Evolutionary conservation across 2,888 invertebrate genomes (phyloP), one percentile per base, ranked within the genome.

Genomic region (Conistra vaccinii): DNA sequence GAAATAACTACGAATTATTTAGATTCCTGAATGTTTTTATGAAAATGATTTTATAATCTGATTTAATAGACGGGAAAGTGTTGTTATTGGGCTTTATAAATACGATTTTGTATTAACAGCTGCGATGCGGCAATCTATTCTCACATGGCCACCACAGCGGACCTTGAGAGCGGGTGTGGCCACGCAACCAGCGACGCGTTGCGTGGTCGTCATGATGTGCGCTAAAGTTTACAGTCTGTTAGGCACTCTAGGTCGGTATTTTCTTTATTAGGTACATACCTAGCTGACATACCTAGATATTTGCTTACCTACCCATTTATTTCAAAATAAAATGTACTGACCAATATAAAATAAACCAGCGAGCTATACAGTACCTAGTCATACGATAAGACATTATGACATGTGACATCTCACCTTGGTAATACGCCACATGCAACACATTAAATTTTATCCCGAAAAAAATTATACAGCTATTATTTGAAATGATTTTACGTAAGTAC

Each of bases 151-250:
- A 75, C 80, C 75, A 81, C 86, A 69, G 73, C 65, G 84, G 89
- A 89, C 92, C 93, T 93, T 93, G 92, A 88, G 78, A 84, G 55
- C 73, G 69, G 61, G 78, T 73, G 75, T 71, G 87, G 90, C 90
- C 87, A 84, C 63, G 48, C 80, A 86, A 86, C 68, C 48, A 39
- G 86, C 78, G 85, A 29, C 14, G 2, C 17, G 7, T 20, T 17
- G 10, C 20, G 20, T n/a, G 32, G 26, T 32, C 35, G 39, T 55
- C 29, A 23, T 23, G 17, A 53, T 29, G 17, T 55, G 32, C 42
- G 32, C 9, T 55, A 23, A 32, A 58, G 7, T 42, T 29, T 7
- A 39, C 3, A 17, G 12, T 32, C n/a, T n/a, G n/a, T 39, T 66
- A 53, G 4, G 39, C 42, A 23, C 17, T 10, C 17, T 10, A 39